Evolutionary conservation across 2,888 invertebrate genomes (phyloP).

Genomic region (Corythucha ciliata): DNA sequence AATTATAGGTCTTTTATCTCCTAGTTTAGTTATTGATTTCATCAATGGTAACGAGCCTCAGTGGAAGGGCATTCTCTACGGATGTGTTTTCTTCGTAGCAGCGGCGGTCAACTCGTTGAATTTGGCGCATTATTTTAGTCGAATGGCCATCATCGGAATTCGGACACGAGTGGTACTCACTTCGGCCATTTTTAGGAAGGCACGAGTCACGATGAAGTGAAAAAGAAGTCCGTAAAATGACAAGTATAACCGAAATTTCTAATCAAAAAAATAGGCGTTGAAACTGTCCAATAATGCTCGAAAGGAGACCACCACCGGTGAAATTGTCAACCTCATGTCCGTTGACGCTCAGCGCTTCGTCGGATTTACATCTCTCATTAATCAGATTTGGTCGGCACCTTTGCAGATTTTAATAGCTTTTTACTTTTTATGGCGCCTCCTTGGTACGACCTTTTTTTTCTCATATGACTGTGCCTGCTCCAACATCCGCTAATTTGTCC

Average conservation of each 20-base stretch:
- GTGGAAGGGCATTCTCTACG: slow-evolving; percentile 53
- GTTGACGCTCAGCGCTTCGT: slow-evolving; percentile 46
- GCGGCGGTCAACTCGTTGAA: slow-evolving; percentile 47
- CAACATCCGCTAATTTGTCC: neutral
- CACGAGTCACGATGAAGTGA: slow-evolving; percentile 1
- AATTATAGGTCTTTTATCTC: slow-evolving; percentile 43
- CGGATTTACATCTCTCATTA: slow-evolving; percentile 43
- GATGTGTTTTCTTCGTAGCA: slow-evolving; percentile 45
- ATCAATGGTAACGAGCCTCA: slow-evolving; percentile 37
- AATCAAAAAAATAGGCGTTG: slow-evolving; percentile 36
- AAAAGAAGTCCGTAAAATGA: neutral
- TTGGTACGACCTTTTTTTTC: slow-evolving; percentile 38
- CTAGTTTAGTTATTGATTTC: slow-evolving; percentile 48
- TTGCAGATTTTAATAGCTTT: slow-evolving; percentile 48
- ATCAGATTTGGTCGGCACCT: slow-evolving; percentile 46
- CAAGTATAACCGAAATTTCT: neutral
- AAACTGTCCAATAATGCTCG: slow-evolving; percentile 41
- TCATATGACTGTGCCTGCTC: neutral
- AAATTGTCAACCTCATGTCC: slow-evolving; percentile 47
- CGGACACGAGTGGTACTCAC: slow-evolving; percentile 47
- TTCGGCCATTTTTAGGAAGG: slow-evolving; percentile 48
- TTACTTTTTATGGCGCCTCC: slow-evolving; percentile 44
- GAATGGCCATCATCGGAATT: slow-evolving; percentile 48
- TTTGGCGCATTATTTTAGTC: slow-evolving; percentile 49
- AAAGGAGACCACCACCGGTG: slow-evolving; percentile 44